Percentiles rank a stretch among this genome's conserved stretches.
phyloP scores from a whole-genome alignment of 2,113 vertebrate genomes.

The Rafetus swinhoei region DNA sequence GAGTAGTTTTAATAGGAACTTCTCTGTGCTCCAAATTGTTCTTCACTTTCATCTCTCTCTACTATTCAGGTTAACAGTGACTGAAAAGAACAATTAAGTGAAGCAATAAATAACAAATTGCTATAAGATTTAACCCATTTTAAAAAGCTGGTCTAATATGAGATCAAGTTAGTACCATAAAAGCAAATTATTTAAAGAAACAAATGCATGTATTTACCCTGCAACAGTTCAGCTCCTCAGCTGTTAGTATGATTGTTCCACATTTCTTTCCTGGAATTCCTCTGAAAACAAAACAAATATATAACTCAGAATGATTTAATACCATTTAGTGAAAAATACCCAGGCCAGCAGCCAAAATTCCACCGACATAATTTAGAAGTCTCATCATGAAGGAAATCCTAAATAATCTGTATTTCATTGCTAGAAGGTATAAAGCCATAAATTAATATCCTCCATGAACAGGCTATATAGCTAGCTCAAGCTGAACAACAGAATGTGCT shows the following conservation, averaged over 20 bases:
- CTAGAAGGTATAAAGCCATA: not conserved
- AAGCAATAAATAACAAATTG: not conserved
- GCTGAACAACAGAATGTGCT: not conserved
- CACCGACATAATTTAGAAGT: not conserved
- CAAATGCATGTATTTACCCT: conserved; percentile 83
- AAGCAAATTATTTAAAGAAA: not conserved
- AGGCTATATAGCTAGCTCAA: not conserved
- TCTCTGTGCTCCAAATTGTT: not conserved
- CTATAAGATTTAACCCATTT: not conserved
- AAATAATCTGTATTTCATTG: not conserved
- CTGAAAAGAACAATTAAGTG: not conserved
- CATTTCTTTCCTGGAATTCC: conserved; percentile 97
- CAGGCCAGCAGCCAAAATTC: not conserved
- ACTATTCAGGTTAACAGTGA: not conserved
- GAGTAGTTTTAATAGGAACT: not conserved
- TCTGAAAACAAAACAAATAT: conserved; percentile 76
- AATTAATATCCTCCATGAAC: not conserved
- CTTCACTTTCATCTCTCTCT: not conserved
- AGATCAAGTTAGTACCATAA: not conserved
- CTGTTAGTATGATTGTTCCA: conserved; percentile 93
- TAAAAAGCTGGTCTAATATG: not conserved
- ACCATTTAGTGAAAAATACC: not conserved
- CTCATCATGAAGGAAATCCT: not conserved
- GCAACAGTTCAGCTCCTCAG: conserved; percentile 95
- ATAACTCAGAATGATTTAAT: not conserved